Evolutionary conservation across 2,113 vertebrate species (phyloP), one percentile per base, ranked within the genome.

Genomic region (Columba janthina): DNA sequence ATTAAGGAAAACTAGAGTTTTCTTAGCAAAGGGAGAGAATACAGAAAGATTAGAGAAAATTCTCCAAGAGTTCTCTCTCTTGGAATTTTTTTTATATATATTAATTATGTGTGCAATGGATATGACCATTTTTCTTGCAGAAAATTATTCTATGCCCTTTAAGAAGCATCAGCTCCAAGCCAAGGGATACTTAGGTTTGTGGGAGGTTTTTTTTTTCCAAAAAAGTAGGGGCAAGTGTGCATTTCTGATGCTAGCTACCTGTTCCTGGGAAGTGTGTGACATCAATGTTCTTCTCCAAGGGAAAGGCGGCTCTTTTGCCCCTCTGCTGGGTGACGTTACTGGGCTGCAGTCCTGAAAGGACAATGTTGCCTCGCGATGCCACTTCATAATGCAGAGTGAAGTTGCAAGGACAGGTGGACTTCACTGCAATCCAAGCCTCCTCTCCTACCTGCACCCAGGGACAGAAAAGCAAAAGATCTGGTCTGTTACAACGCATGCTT

Each of bases 321-420:
- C 98, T 96, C 88, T 97, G 98, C 78, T 93, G 97, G 5, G 98
- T 98, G 87, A 97, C 2, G 46, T 98, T 98, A 61, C 98, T 93
- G 11, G 96, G 94, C 87, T 99, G 98, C 86, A 98, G 95, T 21
- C 99, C 99, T 0, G 99, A 99, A 24, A 98, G 98, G 88, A 99
- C 98, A 8, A 99, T 99, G 97, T 99, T 99, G 48, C 99, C 99
- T 57, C 99, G 97, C 1, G 99, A 98, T 1, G 98, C 98, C 65
- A 99, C 98, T 81, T 99, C 99, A 1, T 98, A 99, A 65, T 99
- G 98, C 9, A 99, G 95, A 10, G 98, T 99, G 97, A 99, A 98
- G 95, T 99, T 98, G 96, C 99, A 99, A 28, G 98, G 98, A 89
- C 99, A 99, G 0, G 99, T 99, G 91, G 99, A 99, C 84, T 98